Evolutionary conservation across 30 jellyfish, hydroid and myxozoan species (phyloP), one percentile per base, ranked within the genome.

Genomic region (Phacellophora camtschatica): DNA sequence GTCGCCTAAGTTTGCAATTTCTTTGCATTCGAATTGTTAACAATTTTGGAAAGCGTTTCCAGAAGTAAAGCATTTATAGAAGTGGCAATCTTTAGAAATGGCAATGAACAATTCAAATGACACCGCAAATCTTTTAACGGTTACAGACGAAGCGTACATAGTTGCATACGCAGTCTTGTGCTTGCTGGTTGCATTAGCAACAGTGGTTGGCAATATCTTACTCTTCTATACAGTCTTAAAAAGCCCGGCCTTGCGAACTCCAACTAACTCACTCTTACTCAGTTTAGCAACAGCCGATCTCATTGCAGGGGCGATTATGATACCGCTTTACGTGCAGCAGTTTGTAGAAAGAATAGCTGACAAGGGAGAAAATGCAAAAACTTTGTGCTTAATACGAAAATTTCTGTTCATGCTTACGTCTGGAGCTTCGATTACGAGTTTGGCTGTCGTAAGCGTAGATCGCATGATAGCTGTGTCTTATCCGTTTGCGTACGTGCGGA

Each of bases 201-300:
- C 86, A 18, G 83, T 85, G 7, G 42, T 49, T 15, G 96, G 90
- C 1, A 85, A 85, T 54, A 19, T 58, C 31, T 32, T 74, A 36
- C 72, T 85, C 39, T 74, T 85, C 22, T 65, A 13, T 28, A 74
- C 86, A 12, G 77, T 85, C 13, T 43, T 85, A 20, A 61, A 71
- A 49, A 34, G 77, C 4, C 29, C 88, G 5, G 82, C 10, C 29
- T 54, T 85, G 72, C 81, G 88, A 19, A 69, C 90, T 5, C 73
- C 96, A 55, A 85, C 96, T 20, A 85, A 74, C 28, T 69, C 87
- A 33, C 68, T 85, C 27, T 74, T 85, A 42, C 64, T 74, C 0
- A 85, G 96, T 53, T 39, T 85, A 27, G 96, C 96, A 11, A 85
- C 96, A 42, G 96, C 96, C 0, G 96, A 85, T 64, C 43, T 85